Evolutionary conservation across 2,888 invertebrate species (phyloP), one percentile per base, ranked within the genome.

Genomic region (Heliconius erato): DNA sequence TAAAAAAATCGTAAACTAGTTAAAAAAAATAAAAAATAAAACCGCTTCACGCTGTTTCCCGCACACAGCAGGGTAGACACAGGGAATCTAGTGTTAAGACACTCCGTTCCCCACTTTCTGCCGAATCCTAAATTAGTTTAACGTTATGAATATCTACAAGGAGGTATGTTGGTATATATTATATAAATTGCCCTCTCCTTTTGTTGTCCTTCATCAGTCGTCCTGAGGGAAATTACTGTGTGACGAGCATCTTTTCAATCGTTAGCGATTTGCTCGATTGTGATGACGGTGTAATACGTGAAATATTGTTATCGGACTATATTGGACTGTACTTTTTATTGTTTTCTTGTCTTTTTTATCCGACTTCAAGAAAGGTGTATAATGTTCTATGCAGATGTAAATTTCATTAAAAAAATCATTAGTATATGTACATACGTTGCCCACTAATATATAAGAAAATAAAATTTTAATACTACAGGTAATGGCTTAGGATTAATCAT

Each of bases 141-240:
- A n/a, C 63, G n/a, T n/a, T 26, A n/a, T n/a, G 26, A n/a, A 65
- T 12, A 6, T 67, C 28, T 14, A 32, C 28, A 16, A 67, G 26
- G 28, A 28, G 28, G 16, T 67, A 28, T 32, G 28, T 28, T 12
- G 26, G 28, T 67, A 28, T 67, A 16, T 28, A 67, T 63, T 72
- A 26, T 63, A 59, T 76, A 26, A n/a, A 12, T 35, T 69, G 44
- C 32, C 54, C 49, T 32, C 63, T 76, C 14, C 74, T 44, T 40
- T 77, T 82, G 68, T 67, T 71, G 68, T 82, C 71, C 32, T 71
- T 77, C 76, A 80, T 77, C 26, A 26, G 63, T 26, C 40, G 14
- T 35, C 84, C 74, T 82, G 14, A 68, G 83, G 80, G 84, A 84
- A 84, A 84, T 84, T 74, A 84, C 40, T 72, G 19, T 74, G 80